phyloP scores from a whole-genome alignment of 2,888 invertebrate species.

The Stenodema calcarata region DNA sequence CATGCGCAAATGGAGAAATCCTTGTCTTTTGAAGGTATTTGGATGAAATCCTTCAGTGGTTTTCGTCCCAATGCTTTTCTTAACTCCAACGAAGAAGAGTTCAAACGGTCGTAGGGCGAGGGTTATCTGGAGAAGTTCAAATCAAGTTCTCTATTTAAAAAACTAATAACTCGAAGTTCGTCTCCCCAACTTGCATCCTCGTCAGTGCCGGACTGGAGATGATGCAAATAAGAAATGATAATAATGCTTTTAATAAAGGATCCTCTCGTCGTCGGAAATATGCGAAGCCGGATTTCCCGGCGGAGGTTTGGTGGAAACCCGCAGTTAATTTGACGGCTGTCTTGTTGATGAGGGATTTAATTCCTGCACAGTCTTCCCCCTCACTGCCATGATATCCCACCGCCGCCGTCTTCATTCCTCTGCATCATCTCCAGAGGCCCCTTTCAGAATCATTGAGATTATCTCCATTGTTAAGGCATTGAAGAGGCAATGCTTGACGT shows the following conservation, averaged over 20 bases:
- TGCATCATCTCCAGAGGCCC: neutral
- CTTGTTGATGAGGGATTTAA: slow-evolving; percentile 15
- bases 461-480: neutral
- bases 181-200: neutral
- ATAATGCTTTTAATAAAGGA: neutral
- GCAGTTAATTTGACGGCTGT: slow-evolving; percentile 19
- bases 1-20: too few species aligned
- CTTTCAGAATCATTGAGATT: neutral
- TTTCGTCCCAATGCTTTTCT: too few species aligned
- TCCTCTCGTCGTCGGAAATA: neutral
- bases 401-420: neutral
- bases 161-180: neutral
- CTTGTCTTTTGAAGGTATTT: too few species aligned
- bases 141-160: neutral
- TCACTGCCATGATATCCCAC: too few species aligned
- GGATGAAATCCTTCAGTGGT: too few species aligned
- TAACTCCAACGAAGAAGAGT: too few species aligned
- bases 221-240: neutral
- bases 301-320: neutral
- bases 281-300: neutral
- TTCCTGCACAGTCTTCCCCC: neutral
- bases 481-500: neutral
- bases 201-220: too few species aligned
- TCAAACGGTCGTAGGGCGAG: too few species aligned
- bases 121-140: too few species aligned